phyloP scores from a whole-genome alignment of 2,888 invertebrate species.

The Drosophila pegasa region DNA sequence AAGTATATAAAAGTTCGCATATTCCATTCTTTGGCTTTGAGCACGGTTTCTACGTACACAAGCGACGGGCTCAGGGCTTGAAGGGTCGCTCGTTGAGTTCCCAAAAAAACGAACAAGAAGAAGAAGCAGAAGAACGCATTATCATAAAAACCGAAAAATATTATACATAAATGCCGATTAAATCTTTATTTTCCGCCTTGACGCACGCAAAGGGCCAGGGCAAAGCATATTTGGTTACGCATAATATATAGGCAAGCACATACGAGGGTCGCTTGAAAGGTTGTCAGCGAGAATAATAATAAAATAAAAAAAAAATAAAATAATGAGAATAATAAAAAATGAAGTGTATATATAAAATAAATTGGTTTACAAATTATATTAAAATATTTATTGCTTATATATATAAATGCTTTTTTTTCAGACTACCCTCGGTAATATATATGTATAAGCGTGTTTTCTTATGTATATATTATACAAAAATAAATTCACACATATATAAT shows the following conservation, averaged over 20 bases:
- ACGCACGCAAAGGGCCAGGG: slow-evolving; percentile 51
- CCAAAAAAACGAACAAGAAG: background rate
- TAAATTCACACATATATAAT: no score
- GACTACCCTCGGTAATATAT: no score
- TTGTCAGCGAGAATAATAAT: no score
- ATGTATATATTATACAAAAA: no score
- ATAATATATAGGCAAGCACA: background rate
- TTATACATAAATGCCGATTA: slow-evolving; percentile 69
- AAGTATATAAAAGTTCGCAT: slow-evolving; percentile 33
- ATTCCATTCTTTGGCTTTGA: background rate
- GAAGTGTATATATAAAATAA: no score
- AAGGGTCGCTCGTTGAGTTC: slow-evolving; percentile 32
- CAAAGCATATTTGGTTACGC: slow-evolving; percentile 52
- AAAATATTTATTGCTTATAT: background rate
- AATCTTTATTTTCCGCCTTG: slow-evolving; percentile 73
- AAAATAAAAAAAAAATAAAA: no score
- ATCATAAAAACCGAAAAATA: slow-evolving; percentile 48
- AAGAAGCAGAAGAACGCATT: slow-evolving; percentile 24
- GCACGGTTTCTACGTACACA: background rate
- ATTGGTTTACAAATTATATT: no score
- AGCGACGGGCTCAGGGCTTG: slow-evolving; percentile 19
- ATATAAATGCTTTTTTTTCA: background rate
- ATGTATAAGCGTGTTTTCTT: no score
- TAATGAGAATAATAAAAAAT: no score
- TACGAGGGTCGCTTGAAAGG: no score